Percentiles rank a stretch among this genome's conserved stretches.
phyloP scores from a whole-genome alignment of 2,113 vertebrate species.

The Zosterops japonicus region DNA sequence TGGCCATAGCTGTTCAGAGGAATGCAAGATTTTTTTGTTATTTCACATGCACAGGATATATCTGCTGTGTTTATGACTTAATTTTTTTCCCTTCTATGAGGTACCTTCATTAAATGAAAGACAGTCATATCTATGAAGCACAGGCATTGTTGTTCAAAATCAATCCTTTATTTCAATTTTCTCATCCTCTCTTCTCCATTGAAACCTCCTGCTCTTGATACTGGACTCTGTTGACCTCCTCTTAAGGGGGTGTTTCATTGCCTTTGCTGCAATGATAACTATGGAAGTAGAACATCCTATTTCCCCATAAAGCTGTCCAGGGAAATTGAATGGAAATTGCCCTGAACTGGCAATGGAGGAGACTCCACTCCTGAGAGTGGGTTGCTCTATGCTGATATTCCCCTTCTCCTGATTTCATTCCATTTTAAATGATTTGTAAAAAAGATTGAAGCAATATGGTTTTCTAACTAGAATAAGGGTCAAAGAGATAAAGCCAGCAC shows the following conservation, averaged over 20 bases:
- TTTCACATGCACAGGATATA: background rate
- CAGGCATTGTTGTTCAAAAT: background rate
- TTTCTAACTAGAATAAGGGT: background rate
- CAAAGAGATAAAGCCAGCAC: background rate
- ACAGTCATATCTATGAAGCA: background rate
- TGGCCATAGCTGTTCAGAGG: background rate
- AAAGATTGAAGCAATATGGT: background rate
- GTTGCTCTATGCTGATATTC: background rate
- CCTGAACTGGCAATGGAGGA: slow-evolving; percentile 8
- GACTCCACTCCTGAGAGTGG: slow-evolving; percentile 15
- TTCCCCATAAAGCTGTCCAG: slow-evolving; percentile 38
- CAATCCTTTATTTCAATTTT: slow-evolving; percentile 3
- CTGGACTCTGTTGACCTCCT: slow-evolving; percentile 21
- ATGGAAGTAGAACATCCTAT: slow-evolving; percentile 60
- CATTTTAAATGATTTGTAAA: background rate
- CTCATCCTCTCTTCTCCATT: background rate
- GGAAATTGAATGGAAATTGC: slow-evolving; percentile 51
- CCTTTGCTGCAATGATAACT: slow-evolving; percentile 12
- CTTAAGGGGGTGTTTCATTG: slow-evolving; percentile 45
- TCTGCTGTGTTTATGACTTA: background rate
- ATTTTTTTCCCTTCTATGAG: background rate
- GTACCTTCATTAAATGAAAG: background rate
- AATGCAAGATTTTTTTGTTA: background rate
- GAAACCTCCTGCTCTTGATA: background rate
- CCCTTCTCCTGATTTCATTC: background rate